Conservation (phyloP, 1,140 invertebrate species). For the Sarcophaga bullata region DNA sequence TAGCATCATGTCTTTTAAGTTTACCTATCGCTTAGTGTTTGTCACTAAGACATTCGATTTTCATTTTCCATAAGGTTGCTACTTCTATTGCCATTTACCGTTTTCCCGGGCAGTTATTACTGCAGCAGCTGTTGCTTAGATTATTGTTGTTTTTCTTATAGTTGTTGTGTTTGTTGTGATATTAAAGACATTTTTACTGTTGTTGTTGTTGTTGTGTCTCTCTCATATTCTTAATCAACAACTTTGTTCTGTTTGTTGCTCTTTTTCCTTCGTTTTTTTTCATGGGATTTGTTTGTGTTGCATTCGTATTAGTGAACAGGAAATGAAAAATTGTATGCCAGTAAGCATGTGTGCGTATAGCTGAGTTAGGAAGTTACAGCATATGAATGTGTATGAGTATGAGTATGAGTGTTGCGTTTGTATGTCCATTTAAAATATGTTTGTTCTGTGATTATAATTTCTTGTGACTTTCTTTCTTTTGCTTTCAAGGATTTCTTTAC, state of each 20-base stretch:
- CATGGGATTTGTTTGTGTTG: not conserved
- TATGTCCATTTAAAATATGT: no score
- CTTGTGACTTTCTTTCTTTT: slow-evolving; percentile 19
- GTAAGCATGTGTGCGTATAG: not conserved
- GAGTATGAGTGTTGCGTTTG: not conserved
- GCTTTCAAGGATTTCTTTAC: slow-evolving; percentile 29
- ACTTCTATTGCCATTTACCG: not conserved
- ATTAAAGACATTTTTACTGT: not conserved
- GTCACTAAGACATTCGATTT: not conserved
- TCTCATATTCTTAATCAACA: not conserved
- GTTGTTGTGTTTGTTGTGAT: not conserved
- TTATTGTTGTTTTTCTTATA: not conserved
- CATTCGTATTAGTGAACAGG: not conserved
- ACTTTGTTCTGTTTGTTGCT: not conserved
- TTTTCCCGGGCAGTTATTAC: slow-evolving; percentile 14
- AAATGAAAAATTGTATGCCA: not conserved
- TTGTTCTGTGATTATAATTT: slow-evolving; percentile 13
- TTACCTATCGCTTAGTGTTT: no score
- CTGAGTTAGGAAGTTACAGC: not conserved
- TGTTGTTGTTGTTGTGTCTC: not conserved
- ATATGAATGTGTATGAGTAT: not conserved
- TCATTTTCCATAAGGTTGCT: not conserved
- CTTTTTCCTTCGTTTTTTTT: not conserved
- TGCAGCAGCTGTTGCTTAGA: slow-evolving; percentile 27
- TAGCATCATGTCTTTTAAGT: no score